phyloP scores from a whole-genome alignment of 2,113 vertebrate genomes.

The Alosa alosa region DNA sequence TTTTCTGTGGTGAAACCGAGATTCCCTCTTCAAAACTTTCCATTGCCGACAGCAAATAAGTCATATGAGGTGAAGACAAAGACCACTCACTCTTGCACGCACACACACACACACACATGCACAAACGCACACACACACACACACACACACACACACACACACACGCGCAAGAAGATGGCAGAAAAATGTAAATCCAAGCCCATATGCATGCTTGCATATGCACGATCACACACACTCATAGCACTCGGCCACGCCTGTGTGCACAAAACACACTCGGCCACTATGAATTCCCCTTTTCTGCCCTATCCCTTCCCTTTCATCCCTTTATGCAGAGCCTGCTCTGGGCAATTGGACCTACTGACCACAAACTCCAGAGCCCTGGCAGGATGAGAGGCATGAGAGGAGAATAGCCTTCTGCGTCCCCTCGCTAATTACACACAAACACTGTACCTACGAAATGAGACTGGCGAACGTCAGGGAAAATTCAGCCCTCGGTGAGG shows the following conservation, averaged over 20 bases:
- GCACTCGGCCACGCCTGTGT: too few species aligned
- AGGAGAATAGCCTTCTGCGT: too few species aligned
- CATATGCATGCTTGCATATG: too few species aligned
- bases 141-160: background rate
- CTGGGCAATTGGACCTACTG: too few species aligned
- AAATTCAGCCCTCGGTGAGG: slow-evolving; percentile 23
- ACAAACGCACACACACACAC: background rate
- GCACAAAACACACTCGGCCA: too few species aligned
- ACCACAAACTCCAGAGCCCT: too few species aligned
- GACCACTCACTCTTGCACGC: background rate
- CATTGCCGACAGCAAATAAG: slow-evolving; percentile 42
- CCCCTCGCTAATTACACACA: background rate
- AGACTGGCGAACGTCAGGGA: background rate
- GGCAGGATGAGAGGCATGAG: too few species aligned
- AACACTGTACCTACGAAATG: background rate
- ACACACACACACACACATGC: background rate
- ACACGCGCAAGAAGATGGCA: too few species aligned
- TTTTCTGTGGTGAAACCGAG: slow-evolving; percentile 15
- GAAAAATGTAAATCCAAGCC: background rate
- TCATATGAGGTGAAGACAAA: slow-evolving; percentile 13
- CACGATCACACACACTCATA: too few species aligned
- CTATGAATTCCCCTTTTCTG: too few species aligned
- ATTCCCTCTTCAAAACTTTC: slow-evolving; percentile 35
- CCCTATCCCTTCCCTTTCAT: too few species aligned
- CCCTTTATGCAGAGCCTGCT: too few species aligned